Evolutionary conservation across 2,888 invertebrate genomes (phyloP), one percentile per base, ranked within the genome.

Genomic region (Drosophila kuntzei): DNA sequence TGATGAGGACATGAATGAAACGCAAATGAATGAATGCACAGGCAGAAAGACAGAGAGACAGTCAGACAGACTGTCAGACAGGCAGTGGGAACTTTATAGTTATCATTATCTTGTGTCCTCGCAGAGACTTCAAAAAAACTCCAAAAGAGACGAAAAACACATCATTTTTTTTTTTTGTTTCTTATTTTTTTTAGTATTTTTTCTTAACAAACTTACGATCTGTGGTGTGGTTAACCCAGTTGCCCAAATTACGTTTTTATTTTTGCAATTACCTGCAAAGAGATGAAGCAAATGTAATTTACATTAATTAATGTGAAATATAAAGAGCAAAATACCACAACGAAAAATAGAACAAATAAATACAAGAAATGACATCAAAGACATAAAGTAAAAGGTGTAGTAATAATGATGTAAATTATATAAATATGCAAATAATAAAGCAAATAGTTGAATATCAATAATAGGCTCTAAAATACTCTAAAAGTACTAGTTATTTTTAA

Each of bases 1-100:
- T 61, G 76, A 79, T 84, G 71, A 81, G 86, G 63, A 85, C 89
- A 83, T 83, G 83, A 83, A 83, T 83, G 83, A 89, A 84, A 84
- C 83, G 76, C 86, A 84, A 84, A 84, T 84, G 83, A 84, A 84
- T 84, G 83, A 83, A 82, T 71, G 53, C 57, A 69, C 61, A 64
- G 57, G 12, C 69, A 65, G 18, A 29, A 9, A 57, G 55, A 22
- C 9, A 44, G 20, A 18, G 51, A 12, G 11, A 16, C 29, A 3
- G 25, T 14, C 39, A 22, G 49, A n/a, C 44, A 51, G 49, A 22
- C 36, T 34, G 36, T 49, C 36, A 36, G 36, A 36, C 39, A 37
- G 43, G 32, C 32, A 54, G 34, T 43, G 55, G 43, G 55, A 55
- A 55, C 43, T 34, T 44, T 43, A 44, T 60, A 50, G 71, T 41